Base-by-base conservation (phyloP, 2,888 invertebrate genomes). In the Eucera pruinosa region DNA sequence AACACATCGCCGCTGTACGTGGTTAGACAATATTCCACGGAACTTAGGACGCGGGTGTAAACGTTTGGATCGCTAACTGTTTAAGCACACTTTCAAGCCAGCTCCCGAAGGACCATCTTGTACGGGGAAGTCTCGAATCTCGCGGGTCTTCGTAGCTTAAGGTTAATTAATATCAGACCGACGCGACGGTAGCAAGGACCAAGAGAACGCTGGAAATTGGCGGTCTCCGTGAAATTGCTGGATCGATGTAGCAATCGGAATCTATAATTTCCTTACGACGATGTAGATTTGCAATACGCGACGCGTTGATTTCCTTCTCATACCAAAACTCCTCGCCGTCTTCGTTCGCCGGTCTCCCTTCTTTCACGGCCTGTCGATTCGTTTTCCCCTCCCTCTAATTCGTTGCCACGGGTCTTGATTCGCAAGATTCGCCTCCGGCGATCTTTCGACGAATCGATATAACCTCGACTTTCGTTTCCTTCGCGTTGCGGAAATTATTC, bases 81-180 rank as follows among this genome's bases (percentile, higher is more conserved):
- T 73, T 75, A 75, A 75, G 73, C 25, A 65, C 65, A 64, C 60
- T 65, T 52, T 30, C 54, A 36, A 65, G 52, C 65, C 25, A 47
- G 62, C 61, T 70, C 84, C 79, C 85, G 62, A 45, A 78, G 81
- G 81, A 66, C 48, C 54, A n/a, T n/a, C 30, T n/a, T 27, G 36
- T 48, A 43, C 70, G 55, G 39, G 54, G 52, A 48, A 71, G 72
- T 33, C 69, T 76, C 75, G 62, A 75, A 71, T 80, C 78, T 81
- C 82, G 71, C 68, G 73, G 83, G 78, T 72, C 76, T 79, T 66
- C 71, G 64, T 78, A 80, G 85, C 80, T 87, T 82, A 84, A 81
- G 78, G 84, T 87, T 87, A 87, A 87, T 87, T 86, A 87, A 87
- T 83, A 86, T 77, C 64, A 81, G 83, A 78, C 79, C 61, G 25